Base-by-base conservation (phyloP, 2,113 vertebrate species). In the Todiramphus saurophagus region DNA sequence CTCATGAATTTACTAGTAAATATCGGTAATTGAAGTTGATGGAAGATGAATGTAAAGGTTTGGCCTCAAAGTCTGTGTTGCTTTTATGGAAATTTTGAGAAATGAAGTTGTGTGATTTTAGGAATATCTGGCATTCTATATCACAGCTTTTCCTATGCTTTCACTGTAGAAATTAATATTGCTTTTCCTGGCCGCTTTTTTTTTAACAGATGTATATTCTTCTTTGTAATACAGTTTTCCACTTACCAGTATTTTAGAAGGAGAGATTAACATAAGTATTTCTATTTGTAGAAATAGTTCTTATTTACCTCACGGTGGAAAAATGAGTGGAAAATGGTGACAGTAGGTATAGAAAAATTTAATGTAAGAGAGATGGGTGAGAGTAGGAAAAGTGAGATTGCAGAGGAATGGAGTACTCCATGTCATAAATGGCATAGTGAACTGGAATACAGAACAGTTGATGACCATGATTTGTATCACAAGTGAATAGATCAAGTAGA, bases 1-100 rank as follows among this genome's bases (percentile, higher is more conserved):
- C 84, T 67, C 79, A 80, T 85, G 50, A 94, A 95, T 94, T 95
- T 94, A 68, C 51, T 81, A 33, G 69, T 94, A 79, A 95, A 81
- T 50, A 74, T 89, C 79, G 86, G 46, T 75, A 89, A 89, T 35
- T 94, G 62, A 91, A 92, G 66, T 39, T 80, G 68, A 78, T 90
- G 79, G 96, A 93, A 96, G 84, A 95, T 73, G 43, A 89, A 87
- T 66, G 63, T 84, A 92, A 87, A 94, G 27, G n/a, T 91, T 93
- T 96, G 92, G 89, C 77, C 60, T 81, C 55, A 75, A 56, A 75
- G 4, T 46, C 66, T 69, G 39, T 31, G 17, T 62, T 69, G 20
- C 27, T 90, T 8, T 53, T 86, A 60, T 0, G 72, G 93, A 95
- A 96, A 94, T 53, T 93, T 66, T 96, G 89, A 96, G 80, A 78